Percentiles rank a stretch among this genome's conserved stretches.
Conservation (phyloP, 2,888 invertebrate genomes). For the Homarus gammarus region DNA sequence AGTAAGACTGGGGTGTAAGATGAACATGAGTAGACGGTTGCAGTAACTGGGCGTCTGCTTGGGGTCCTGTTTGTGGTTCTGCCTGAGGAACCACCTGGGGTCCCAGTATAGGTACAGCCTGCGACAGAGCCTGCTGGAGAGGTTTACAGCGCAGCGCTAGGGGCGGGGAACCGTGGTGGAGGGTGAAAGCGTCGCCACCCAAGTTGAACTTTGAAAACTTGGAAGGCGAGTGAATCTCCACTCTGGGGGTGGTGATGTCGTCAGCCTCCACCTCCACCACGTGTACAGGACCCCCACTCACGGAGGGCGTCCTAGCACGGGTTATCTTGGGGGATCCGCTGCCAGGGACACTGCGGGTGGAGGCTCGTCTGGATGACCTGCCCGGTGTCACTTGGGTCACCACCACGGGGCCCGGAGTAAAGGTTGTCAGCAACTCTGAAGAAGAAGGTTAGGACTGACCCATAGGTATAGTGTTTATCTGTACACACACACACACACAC, state of each 20-base stretch:
- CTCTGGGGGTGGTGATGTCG: conserved; percentile 45
- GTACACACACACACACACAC: conserved; percentile 2
- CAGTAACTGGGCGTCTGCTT: conserved; percentile 1
- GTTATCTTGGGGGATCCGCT: not conserved
- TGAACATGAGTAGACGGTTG: not conserved
- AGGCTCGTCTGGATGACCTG: conserved; percentile 27
- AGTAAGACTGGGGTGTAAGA: not conserved
- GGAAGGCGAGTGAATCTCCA: conserved; percentile 60
- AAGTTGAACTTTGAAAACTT: conserved; percentile 29
- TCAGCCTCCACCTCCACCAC: conserved; percentile 65
- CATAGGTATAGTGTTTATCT: not conserved
- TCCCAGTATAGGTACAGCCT: not conserved
- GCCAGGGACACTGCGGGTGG: conserved; percentile 40
- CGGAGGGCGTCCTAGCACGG: conserved; percentile 1
- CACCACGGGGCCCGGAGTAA: conserved; percentile 11
- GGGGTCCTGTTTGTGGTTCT: not conserved
- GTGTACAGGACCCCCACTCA: conserved; percentile 47
- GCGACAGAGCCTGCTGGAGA: not conserved
- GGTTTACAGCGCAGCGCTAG: conserved; percentile 28
- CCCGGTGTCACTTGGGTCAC: conserved; percentile 56
- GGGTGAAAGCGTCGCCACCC: conserved; percentile 1
- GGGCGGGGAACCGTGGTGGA: not conserved
- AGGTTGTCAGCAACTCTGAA: conserved; percentile 2
- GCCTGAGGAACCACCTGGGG: not conserved
- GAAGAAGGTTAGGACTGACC: not conserved